Conservation (phyloP, 1,140 invertebrate genomes). For the Camponotus floridanus region DNA sequence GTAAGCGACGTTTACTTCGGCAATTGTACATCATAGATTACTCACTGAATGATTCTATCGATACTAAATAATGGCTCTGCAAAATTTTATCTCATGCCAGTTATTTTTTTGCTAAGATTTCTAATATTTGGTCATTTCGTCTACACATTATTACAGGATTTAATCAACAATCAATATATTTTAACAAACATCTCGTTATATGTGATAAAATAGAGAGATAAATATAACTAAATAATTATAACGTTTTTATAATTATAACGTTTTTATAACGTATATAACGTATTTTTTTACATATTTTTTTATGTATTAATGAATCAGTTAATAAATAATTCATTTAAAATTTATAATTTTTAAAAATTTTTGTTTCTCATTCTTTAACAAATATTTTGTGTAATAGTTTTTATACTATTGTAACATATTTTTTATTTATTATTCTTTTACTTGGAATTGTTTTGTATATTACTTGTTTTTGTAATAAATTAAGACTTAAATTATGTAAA, state of each 20-base stretch:
- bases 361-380: no score
- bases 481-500: neutral
- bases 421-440: no score
- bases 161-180: neutral
- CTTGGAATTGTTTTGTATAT: no score
- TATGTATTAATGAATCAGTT: neutral
- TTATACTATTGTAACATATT: no score
- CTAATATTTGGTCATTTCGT: neutral
- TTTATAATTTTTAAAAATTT: neutral
- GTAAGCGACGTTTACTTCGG: conserved; percentile 61
- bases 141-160: neutral
- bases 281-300: no score
- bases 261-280: no score
- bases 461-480: neutral
- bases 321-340: neutral
- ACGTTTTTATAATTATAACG: neutral
- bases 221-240: neutral
- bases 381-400: no score
- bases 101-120: neutral
- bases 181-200: neutral
- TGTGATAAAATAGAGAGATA: conserved; percentile 12
- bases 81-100: neutral
- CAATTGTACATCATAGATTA: neutral
- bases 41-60: neutral
- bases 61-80: neutral